Evolutionary conservation across 2,888 invertebrate species (phyloP), one percentile per base, ranked within the genome.

Genomic region (Zelleria hepariella): DNA sequence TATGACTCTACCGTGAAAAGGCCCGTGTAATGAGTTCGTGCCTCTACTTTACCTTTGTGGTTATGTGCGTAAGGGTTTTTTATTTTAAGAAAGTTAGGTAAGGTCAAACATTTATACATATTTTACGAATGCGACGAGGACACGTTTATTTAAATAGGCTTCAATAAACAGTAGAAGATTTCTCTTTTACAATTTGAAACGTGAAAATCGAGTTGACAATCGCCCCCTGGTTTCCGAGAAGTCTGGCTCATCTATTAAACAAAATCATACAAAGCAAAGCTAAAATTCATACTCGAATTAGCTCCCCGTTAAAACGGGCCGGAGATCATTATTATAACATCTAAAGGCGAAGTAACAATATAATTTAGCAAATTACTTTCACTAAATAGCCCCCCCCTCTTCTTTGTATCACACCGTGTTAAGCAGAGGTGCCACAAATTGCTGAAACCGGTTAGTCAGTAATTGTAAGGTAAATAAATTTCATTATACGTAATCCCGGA

Each of bases 301-400:
- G 82, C 77, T 71, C 77, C 78, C 80, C 80, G 77, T 81, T 83
- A 82, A 82, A 81, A 70, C 73, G 77, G 75, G 78, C 77, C 75
- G 75, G 75, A 80, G 79, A 85, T 85, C 83, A 86, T 86, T 80
- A 79, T 86, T 75, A 78, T 70, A 78, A 78, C 77, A 84, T 82
- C 77, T 75, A 77, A 82, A 78, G 75, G 77, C 78, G 76, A 77
- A 79, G 77, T 82, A 82, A 83, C 79, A 80, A 81, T 79, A 80
- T 82, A 80, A 85, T 82, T 85, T 77, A 71, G 75, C 76, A 82
- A 84, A 82, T 83, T 79, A 82, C 79, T 79, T 82, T 80, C 74
- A 66, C 71, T 70, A 77, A 82, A 80, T 78, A 78, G 78, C 77
- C 80, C 58, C 56, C n/a, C 67, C 72, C 74, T 73, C 74, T 32